Evolutionary conservation across 2,888 invertebrate species (phyloP), one percentile per base, ranked within the genome.

Genomic region (Helleia helle): DNA sequence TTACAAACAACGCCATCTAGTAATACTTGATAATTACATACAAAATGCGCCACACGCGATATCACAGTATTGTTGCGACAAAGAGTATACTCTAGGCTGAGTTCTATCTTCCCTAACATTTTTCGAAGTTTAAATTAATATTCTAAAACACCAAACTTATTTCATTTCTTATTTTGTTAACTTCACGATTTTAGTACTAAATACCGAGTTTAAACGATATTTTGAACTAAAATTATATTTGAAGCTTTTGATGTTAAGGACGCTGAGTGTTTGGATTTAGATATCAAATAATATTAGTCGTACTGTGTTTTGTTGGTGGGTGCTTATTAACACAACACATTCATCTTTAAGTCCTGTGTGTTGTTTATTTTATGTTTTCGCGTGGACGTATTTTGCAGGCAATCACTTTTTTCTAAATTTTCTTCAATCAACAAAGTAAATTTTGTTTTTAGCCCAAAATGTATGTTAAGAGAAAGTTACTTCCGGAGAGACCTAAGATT

Each of bases 271-370:
- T 31, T 31, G 31, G 11, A 17, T 9, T 17, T 8, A 30, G 15
- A 11, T 26, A 9, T 26, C 9, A 26, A 26, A 26, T 26, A 26
- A 9, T 13, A 29, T 29, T 13, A 7, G 17, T 17, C 6, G 18
- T 11, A 34, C 12, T 29, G 12, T 27, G 27, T 29, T 34, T 34
- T 18, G 9, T 8, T 22, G 22, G 18, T 12, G 22, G 18, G 11
- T 34, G 34, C 34, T 34, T 34, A 34, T 18, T 34, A 34, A 34
- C 34, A 34, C 1, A 34, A 34, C 15, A 15, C 7, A 34, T 12
- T 18, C 18, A 22, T 5, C 4, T 4, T 29, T 2, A 28, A 12
- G 29, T 14, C 8, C 15, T 30, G 30, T 30, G 1, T 12, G 9
- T 34, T 22, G 9, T 18, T 12, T 12, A 22, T 3, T 31, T 7